Percentiles rank a stretch among this genome's conserved stretches.
Evolutionary conservation across 2,888 invertebrate species (phyloP).

Genomic region (Dryobotodes eremita): DNA sequence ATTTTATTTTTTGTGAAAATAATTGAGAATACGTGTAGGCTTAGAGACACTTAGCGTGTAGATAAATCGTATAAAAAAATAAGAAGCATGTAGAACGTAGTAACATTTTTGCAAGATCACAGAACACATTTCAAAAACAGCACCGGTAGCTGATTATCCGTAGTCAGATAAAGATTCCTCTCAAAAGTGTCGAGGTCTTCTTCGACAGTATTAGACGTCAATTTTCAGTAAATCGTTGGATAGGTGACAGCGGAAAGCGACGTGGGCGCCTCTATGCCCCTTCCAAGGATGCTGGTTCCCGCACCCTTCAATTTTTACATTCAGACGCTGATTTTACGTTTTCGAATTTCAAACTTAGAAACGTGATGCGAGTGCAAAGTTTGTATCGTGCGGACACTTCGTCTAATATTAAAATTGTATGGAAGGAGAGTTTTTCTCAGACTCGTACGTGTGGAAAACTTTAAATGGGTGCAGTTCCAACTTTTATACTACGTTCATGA

Average conservation of each 20-base stretch:
- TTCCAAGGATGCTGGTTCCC: slow-evolving; percentile 68
- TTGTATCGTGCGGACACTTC: slow-evolving; percentile 79
- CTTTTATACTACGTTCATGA: slow-evolving; percentile 23
- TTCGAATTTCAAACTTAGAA: slow-evolving; percentile 84
- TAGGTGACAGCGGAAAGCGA: slow-evolving; percentile 79
- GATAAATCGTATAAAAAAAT: not conserved
- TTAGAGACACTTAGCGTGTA: too few species aligned
- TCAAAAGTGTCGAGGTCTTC: slow-evolving; percentile 73
- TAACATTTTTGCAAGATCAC: not conserved
- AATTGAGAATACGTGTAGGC: slow-evolving; percentile 3
- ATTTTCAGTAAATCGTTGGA: slow-evolving; percentile 82
- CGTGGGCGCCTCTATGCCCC: slow-evolving; percentile 69
- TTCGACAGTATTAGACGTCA: slow-evolving; percentile 78
- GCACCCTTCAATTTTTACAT: slow-evolving; percentile 82
- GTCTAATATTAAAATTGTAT: slow-evolving; percentile 77
- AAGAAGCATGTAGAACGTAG: slow-evolving; percentile 7
- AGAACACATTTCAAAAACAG: slow-evolving; percentile 34
- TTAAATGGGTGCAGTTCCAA: slow-evolving; percentile 62
- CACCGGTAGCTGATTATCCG: slow-evolving; percentile 34
- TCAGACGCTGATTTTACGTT: slow-evolving; percentile 85
- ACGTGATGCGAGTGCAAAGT: slow-evolving; percentile 82
- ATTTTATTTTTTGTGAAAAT: not conserved
- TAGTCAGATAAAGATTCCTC: slow-evolving; percentile 71
- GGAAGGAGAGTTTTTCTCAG: slow-evolving; percentile 56
- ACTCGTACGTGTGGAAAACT: slow-evolving; percentile 52